phyloP scores from a whole-genome alignment of 2,113 vertebrate genomes.

The Notechis scutatus region DNA sequence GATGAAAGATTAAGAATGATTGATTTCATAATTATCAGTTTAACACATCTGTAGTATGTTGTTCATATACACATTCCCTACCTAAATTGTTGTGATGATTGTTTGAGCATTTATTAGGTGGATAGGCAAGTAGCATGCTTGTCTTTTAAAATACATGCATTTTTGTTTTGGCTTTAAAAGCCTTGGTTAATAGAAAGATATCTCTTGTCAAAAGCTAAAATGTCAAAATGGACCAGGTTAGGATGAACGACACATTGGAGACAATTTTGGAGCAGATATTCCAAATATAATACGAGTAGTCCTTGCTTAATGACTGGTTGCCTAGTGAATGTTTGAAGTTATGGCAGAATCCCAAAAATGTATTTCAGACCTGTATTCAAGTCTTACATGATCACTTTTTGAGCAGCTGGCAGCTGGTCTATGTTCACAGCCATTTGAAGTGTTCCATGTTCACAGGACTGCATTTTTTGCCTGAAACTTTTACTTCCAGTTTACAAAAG shows the following conservation, averaged over 20 bases:
- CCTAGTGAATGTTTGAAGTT: neutral
- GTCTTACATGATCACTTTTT: too few species aligned
- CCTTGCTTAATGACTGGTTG: neutral
- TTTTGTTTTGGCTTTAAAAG: conserved; percentile 16
- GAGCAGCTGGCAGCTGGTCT: neutral
- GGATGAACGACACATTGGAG: rapidly evolving
- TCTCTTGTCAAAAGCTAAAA: neutral
- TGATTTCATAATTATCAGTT: conserved; percentile 62
- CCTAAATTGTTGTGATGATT: conserved; percentile 34
- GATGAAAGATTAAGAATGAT: conserved; percentile 66
- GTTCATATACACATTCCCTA: conserved; percentile 44
- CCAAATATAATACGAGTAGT: neutral
- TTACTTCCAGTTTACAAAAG: neutral
- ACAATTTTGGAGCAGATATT: neutral
- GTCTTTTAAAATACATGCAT: neutral
- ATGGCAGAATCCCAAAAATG: neutral
- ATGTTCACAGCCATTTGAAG: neutral
- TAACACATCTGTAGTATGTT: conserved; percentile 54
- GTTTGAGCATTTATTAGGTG: conserved; percentile 51
- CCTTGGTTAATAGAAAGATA: neutral
- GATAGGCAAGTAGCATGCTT: conserved; percentile 16
- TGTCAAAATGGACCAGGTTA: rapidly evolving
- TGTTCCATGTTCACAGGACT: neutral
- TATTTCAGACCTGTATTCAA: neutral
- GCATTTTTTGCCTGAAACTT: neutral